Percentiles rank a stretch among this genome's conserved stretches.
Evolutionary conservation across 2,113 vertebrate genomes (phyloP).

Genomic region (Equus quagga): DNA sequence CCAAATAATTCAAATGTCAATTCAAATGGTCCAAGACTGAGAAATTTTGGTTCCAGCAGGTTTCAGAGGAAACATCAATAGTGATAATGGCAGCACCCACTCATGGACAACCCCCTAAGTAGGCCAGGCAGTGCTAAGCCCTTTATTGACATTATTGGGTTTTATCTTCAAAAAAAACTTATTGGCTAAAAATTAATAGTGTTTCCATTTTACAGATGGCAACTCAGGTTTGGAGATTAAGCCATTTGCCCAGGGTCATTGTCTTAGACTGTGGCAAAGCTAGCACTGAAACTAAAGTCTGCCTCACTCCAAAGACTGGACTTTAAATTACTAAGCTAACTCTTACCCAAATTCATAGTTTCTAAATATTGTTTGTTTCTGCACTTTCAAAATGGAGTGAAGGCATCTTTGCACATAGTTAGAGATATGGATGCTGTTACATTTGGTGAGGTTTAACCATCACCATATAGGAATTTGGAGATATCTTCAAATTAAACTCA

Average conservation of each 20-base stretch:
- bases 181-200: neutral
- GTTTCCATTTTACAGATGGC: neutral
- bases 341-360: neutral
- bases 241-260: neutral
- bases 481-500: neutral
- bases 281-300: neutral
- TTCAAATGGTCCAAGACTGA: neutral
- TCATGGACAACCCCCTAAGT: neutral
- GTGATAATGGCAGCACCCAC: neutral
- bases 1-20: neutral
- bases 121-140: neutral
- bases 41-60: neutral
- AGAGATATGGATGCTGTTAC: neutral
- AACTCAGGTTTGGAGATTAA: neutral
- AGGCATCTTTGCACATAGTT: neutral
- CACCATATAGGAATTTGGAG: neutral
- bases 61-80: neutral
- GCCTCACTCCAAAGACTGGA: neutral
- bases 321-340: neutral
- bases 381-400: neutral
- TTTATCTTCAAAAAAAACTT: neutral
- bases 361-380: neutral
- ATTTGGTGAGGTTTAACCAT: neutral
- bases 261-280: neutral
- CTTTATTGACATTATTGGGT: neutral